Evolutionary conservation across 2,888 invertebrate genomes (phyloP).

Genomic region (Prosapia bicincta): DNA sequence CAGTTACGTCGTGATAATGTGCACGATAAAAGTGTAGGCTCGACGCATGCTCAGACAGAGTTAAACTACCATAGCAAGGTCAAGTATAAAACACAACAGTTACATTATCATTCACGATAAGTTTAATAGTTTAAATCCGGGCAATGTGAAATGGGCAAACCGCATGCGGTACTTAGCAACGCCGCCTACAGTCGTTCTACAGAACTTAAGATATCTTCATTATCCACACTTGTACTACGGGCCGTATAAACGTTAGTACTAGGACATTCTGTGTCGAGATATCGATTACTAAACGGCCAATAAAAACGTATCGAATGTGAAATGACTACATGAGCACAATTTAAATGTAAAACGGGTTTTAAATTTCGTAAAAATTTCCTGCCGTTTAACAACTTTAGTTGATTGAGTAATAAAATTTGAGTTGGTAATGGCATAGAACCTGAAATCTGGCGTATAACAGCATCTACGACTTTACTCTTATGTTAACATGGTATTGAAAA

Average conservation of each 20-base stretch:
- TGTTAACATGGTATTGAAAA: no score
- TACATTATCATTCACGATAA: background rate
- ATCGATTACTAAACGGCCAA: background rate
- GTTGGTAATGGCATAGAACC: no score
- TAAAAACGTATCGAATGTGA: background rate
- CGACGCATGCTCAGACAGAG: no score
- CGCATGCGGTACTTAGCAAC: background rate
- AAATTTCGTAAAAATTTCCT: background rate
- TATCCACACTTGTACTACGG: background rate
- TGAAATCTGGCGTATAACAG: no score
- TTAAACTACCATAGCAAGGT: background rate
- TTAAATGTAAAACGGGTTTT: background rate
- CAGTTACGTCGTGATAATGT: no score
- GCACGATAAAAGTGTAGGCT: no score
- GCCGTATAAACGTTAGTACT: background rate
- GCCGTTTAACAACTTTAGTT: no score
- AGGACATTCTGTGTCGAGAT: background rate
- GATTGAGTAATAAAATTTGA: no score
- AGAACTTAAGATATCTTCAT: background rate
- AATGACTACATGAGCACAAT: background rate
- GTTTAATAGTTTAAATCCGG: background rate
- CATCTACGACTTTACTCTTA: no score
- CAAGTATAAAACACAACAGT: background rate
- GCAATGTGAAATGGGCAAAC: background rate
- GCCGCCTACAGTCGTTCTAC: background rate